phyloP scores from a whole-genome alignment of 2,888 invertebrate genomes.

The Temnothorax unifasciatus region DNA sequence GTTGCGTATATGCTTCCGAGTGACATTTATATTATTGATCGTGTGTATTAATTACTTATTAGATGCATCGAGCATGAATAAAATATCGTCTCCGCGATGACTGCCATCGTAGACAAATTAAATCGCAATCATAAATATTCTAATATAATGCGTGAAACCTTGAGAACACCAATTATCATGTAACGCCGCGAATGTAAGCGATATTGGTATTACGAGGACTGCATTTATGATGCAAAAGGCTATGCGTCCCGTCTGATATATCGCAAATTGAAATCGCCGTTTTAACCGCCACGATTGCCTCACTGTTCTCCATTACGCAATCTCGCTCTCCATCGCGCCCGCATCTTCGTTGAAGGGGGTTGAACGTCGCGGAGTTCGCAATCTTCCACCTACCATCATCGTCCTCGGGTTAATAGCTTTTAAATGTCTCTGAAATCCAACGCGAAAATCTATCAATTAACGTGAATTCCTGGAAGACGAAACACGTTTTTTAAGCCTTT shows the following conservation, averaged over 20 bases:
- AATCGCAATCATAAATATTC: conserved; percentile 43
- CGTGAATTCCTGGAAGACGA: background rate
- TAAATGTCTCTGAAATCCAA: background rate
- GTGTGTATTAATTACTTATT: conserved; percentile 24
- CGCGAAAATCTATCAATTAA: background rate
- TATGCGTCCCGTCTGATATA: conserved; percentile 22
- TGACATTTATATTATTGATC: conserved; percentile 20
- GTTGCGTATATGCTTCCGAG: background rate
- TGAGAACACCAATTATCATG: conserved; percentile 39
- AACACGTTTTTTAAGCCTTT: background rate
- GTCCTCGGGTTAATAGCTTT: background rate
- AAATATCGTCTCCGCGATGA: conserved; percentile 11
- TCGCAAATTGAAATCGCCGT: conserved; percentile 35
- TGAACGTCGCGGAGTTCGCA: conserved; percentile 1
- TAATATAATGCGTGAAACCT: conserved; percentile 35
- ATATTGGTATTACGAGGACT: conserved; percentile 37
- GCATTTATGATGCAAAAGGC: conserved; percentile 40
- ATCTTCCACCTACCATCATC: background rate
- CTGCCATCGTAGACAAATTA: conserved; percentile 42
- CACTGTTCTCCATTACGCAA: conserved; percentile 34
- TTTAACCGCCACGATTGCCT: conserved; percentile 35
- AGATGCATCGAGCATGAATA: conserved; percentile 29
- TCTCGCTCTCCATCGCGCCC: conserved; percentile 13
- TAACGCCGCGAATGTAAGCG: conserved; percentile 32
- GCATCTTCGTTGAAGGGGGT: conserved; percentile 31